Conservation (phyloP, 1,140 invertebrate species). For the Samia ricini region DNA sequence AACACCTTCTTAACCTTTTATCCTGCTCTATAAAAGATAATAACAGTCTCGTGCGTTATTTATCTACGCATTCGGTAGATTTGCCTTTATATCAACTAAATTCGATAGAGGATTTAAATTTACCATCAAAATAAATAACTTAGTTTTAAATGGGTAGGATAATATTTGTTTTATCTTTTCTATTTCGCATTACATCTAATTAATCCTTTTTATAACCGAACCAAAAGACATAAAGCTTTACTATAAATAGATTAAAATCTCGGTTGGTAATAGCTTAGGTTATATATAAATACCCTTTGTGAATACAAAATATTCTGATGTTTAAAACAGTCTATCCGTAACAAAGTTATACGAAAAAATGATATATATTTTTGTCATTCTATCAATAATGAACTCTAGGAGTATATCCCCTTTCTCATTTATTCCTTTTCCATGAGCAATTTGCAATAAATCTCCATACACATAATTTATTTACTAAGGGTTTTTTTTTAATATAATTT, state of each 20-base stretch:
- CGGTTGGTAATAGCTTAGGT: background rate
- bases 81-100: background rate
- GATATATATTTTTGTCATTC: background rate
- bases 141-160: no score
- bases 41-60: background rate
- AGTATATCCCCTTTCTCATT: constrained; percentile 2
- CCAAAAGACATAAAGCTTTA: no score
- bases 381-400: constrained; percentile 3
- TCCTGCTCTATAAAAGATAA: background rate
- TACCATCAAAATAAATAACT: no score
- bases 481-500: constrained; percentile 13
- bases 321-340: background rate
- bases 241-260: no score
- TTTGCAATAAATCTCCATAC: constrained; percentile 13
- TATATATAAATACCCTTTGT: background rate
- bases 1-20: background rate
- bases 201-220: no score
- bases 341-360: background rate
- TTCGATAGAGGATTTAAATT: background rate
- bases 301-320: background rate
- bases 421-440: constrained; percentile 11
- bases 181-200: no score
- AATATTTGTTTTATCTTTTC: no score
- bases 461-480: constrained; percentile 10
- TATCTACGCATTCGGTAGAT: background rate